Evolutionary conservation across 1,140 invertebrate species (phyloP), one percentile per base, ranked within the genome.

Genomic region (Pararge aegeria): DNA sequence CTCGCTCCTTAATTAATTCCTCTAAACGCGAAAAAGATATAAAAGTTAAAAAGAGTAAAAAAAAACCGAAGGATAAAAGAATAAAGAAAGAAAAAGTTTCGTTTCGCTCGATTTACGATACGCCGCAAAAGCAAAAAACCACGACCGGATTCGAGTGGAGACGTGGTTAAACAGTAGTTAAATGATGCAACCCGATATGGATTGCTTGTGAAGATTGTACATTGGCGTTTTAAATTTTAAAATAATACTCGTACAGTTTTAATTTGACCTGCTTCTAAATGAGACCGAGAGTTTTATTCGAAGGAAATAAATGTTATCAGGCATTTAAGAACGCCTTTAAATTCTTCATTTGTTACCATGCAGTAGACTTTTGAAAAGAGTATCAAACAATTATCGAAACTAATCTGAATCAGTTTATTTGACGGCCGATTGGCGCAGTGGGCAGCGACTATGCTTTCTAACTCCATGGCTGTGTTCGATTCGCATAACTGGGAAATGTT

Each of bases 131-230:
- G 62, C 38, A 56, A 66, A 71, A 73, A 70, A 66, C 55, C 9
- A 18, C 12, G 53, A 66, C 68, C 68, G 69, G 64, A 48, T 64
- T 54, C 56, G 64, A 60, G 63, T 55, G 66, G 46, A 70, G 66
- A 60, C 75, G 68, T 54, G 66, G 63, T 59, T 55, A 75, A 68
- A 80, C 82, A 77, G 82, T 85, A 83, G 82, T 85, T 70, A 68
- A 72, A 75, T 61, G 64, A 55, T 59, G 79, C 53, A 85, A 85
- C 73, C 63, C 60, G 77, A 85, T 80, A 85, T 67, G 60, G 72
- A 73, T 71, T 20, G 46, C 30, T 68, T 66, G 30, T 19, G 70
- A 58, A 66, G 80, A 79, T 70, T 78, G 30, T 50, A 72, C 75
- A 83, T 66, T 71, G 63, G 13, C 21, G 16, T 34, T 37, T 53